Evolutionary conservation across 64 coral and sea anemone species (phyloP), one percentile per base, ranked within the genome.

Genomic region (Cladopsammia gracilis): DNA sequence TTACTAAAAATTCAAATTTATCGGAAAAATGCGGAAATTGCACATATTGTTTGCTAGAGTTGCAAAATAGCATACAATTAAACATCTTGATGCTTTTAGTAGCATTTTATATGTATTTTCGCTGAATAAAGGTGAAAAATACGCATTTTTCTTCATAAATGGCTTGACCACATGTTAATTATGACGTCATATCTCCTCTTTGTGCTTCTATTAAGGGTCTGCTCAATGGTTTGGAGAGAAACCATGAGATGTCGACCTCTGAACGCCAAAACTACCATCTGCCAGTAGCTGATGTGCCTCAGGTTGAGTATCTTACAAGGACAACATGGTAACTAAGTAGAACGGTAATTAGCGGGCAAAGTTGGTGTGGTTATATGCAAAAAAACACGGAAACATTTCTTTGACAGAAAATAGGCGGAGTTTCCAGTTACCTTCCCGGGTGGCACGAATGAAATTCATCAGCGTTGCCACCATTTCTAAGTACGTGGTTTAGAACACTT

Each of bases 161-260:
- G n/a, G n/a, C n/a, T n/a, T n/a, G n/a, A n/a, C n/a, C n/a, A n/a
- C n/a, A n/a, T n/a, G n/a, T n/a, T n/a, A n/a, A n/a, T n/a, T n/a
- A n/a, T n/a, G n/a, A n/a, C n/a, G n/a, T n/a, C n/a, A n/a, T n/a
- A n/a, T n/a, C n/a, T n/a, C n/a, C n/a, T n/a, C n/a, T n/a, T n/a
- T n/a, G 88, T 90, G 65, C 66, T 90, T 79, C 76, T 78, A 62
- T 79, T 90, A 9, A 90, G 25, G 20, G 88, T n/a, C 57, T 90
- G 88, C 52, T 90, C 76, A 69, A 67, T 92, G 4, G 71, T 88
- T 47, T 88, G 86, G 45, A 2, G 86, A 25, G 58, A 88, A 88
- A 13, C 86, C 86, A 75, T 88, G 86, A 12, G 3, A 52, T 13
- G 86, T 59, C 7, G 66, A 54, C 15, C 86, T 10, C 34, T 88